Conservation (phyloP, 2,888 invertebrate genomes). For the Calameuta idolon region DNA sequence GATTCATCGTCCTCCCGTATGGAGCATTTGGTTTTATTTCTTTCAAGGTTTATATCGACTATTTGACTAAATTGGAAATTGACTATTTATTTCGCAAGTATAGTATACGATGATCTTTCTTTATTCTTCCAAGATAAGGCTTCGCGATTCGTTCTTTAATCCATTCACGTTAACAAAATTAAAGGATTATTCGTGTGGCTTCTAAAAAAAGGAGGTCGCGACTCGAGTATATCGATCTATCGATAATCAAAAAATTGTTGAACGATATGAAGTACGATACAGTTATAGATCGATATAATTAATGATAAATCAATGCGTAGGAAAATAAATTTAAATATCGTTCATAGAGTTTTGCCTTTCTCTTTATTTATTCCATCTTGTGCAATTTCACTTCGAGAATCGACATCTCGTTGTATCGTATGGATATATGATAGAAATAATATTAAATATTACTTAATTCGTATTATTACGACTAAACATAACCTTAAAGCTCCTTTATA, state of each 20-base stretch:
- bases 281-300: no score
- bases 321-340: background rate
- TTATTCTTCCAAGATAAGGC: slow-evolving; percentile 19
- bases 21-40: background rate
- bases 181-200: slow-evolving; percentile 12
- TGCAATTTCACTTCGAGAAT: background rate
- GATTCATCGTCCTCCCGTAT: background rate
- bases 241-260: background rate
- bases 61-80: no score
- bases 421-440: background rate
- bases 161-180: slow-evolving; percentile 36
- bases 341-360: background rate
- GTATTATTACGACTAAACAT: background rate
- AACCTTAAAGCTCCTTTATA: background rate
- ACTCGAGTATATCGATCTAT: background rate
- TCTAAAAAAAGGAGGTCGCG: background rate
- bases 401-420: background rate
- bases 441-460: background rate
- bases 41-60: background rate
- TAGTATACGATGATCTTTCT: background rate
- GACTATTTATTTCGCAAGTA: background rate
- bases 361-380: background rate
- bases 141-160: slow-evolving; percentile 28
- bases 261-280: background rate
- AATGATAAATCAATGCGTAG: background rate